Base-by-base conservation (phyloP, 2,888 invertebrate genomes). In the Phyllotreta cruciferae region DNA sequence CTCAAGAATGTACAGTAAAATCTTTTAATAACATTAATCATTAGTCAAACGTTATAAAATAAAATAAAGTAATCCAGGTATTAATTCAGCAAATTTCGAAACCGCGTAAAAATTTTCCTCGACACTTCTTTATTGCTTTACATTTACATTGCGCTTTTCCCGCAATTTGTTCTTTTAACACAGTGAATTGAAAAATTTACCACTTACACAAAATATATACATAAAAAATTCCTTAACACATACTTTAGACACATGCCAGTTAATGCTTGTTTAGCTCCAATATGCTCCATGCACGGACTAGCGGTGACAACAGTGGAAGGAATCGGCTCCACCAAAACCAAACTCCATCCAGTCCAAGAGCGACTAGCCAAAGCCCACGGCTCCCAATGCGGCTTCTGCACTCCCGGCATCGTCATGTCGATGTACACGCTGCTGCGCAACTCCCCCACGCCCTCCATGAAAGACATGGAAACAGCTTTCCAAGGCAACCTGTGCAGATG, bases 281-380 rank as follows among this genome's bases (percentile, higher is more conserved):
- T 97, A 11, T 94, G 93, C 74, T 87, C 92, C 0, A 84, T 96
- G 80, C 94, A 96, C 74, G 96, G 96, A 0, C 80, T 90, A 74
- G 92, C 96, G 0, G 90, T 98, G 0, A 95, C 94, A 0, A 97
- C 97, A 0, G 89, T 96, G 0, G 97, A 98, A 83, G 97, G 96
- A 0, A 93, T 97, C 47, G 96, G 96, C 2, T 92, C 90, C 56
- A 90, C 90, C 0, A 87, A 86, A 79, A 89, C 88, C 1, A 87
- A 85, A 64, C 83, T 95, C 24, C 95, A 96, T 80, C 92, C 95
- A 0, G 91, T 92, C 0, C 96, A 96, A 82, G 93, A 94, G 75
- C 84, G 94, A 69, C 86, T 96, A 68, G 94, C 94, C 0, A 92
- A 92, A 81, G 87, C 93, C 0, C 96, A 97, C 76, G 97, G 97